Base-by-base conservation (phyloP, 2,888 invertebrate species). In the Rhopalosiphum nymphaeae region DNA sequence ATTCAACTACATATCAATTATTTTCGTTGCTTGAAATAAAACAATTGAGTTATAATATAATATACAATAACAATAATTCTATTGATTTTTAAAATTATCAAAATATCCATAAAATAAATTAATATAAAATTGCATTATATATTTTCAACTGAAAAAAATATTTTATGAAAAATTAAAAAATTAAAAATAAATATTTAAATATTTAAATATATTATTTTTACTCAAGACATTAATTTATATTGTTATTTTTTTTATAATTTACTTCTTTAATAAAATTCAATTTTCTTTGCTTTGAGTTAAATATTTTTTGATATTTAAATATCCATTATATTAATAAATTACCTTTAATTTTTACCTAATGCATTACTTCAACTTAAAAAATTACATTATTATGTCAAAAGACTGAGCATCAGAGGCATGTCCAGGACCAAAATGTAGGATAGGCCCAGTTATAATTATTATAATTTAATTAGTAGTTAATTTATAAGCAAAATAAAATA, bases 361-460 rank as follows among this genome's bases (percentile, higher is more conserved):
- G n/a, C 26, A 42, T 91, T 10, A 49, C 49, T n/a, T 67, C 57
- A 53, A 57, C 44, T 44, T 44, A 53, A 78, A 21, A 78, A 91
- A 26, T 91, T 16, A 29, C 42, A 11, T 57, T 13, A 67, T 78
- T 93, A 56, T 84, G n/a, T 93, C 9, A 89, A 93, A 93, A 89
- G 89, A 89, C 36, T 88, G 92, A 93, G 93, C 61, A 49, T 56
- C n/a, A n/a, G n/a, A n/a, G n/a, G n/a, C n/a, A n/a, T n/a, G n/a
- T n/a, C n/a, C n/a, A n/a, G n/a, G n/a, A n/a, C n/a, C n/a, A n/a
- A n/a, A n/a, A n/a, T n/a, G n/a, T n/a, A n/a, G n/a, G n/a, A n/a
- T n/a, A n/a, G n/a, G n/a, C n/a, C n/a, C n/a, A n/a, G n/a, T n/a
- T n/a, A n/a, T n/a, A n/a, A n/a, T n/a, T n/a, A n/a, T n/a, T n/a